phyloP scores from a whole-genome alignment of 2,113 vertebrate genomes.

The Syrmaticus mikado region DNA sequence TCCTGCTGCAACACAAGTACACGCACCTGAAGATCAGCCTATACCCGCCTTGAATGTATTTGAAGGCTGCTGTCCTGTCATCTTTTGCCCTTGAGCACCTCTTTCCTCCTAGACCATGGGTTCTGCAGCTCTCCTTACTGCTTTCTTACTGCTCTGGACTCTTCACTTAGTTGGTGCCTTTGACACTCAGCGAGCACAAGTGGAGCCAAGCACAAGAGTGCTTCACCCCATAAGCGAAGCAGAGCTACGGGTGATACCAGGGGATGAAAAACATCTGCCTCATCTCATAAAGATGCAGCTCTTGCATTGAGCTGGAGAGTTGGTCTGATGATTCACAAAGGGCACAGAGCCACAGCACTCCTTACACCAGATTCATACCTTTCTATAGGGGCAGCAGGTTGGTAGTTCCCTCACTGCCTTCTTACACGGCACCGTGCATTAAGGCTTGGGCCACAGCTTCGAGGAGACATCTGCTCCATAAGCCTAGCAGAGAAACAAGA shows the following conservation, averaged over 20 bases:
- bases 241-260: not conserved
- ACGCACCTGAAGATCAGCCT: not conserved
- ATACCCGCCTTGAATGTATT: not conserved
- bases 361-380: not conserved
- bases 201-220: not conserved
- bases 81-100: not conserved
- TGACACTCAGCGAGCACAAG: fast-evolving
- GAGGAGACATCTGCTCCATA: not conserved
- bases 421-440: not conserved
- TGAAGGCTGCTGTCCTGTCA: not conserved
- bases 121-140: not conserved
- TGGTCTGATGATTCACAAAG: not conserved
- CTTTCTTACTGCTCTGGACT: not conserved
- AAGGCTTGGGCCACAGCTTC: fast-evolving
- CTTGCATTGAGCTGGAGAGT: not conserved
- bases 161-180: not conserved
- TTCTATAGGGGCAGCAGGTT: not conserved
- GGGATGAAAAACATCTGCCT: slow-evolving; percentile 12
- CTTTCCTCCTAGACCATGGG: not conserved
- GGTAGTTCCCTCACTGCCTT: not conserved
- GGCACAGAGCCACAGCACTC: fast-evolving
- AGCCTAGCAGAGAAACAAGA: not conserved
- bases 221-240: not conserved
- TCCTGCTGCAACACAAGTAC: not conserved
- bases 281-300: not conserved